Evolutionary conservation across 2,113 vertebrate species (phyloP), one percentile per base, ranked within the genome.

Genomic region (Microcebus jonahi): DNA sequence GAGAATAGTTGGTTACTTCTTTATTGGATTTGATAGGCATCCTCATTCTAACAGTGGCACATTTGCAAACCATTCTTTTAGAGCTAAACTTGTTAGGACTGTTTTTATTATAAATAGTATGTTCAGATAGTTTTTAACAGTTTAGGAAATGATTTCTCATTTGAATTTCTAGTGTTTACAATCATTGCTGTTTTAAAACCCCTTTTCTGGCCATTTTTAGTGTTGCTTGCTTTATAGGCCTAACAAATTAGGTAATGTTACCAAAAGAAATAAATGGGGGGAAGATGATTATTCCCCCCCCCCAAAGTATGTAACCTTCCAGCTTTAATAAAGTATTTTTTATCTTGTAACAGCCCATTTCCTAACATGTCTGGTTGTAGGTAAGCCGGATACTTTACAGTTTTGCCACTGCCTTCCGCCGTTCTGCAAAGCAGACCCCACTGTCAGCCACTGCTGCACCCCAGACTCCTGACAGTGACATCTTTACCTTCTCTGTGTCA

Each of bases 341-440:
- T 91, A 76, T 93, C 18, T 90, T 95, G 7, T 97, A 90, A 95
- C 73, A 97, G 55, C 42, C 53, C 34, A 6, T 97, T 76, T 96
- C 79, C 96, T 98, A 31, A 97, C 36, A 8, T 91, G 13, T 94
- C 65, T 79, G 90, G 6, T 97, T 97, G 71, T 15, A 99, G 99
- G 99, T 99, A 97, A 99, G 99, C 97, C 98, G 99, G 90, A 99
- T 99, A 98, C 98, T 99, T 96, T 99, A 99, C 98, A 99, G 99
- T 98, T 99, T 99, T 97, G 99, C 99, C 97, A 99, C 99, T 88
- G 99, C 99, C 39, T 99, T 99, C 98, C 99, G 99, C 36, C 99
- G 99, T 80, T 99, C 99, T 45, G 99, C 99, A 88, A 99, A 99
- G 96, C 99, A 99, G 98, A 99, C 99, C 2, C 98, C 98, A 0